phyloP scores from a whole-genome alignment of 2,888 invertebrate species.

The Hydropsyche betteni region DNA sequence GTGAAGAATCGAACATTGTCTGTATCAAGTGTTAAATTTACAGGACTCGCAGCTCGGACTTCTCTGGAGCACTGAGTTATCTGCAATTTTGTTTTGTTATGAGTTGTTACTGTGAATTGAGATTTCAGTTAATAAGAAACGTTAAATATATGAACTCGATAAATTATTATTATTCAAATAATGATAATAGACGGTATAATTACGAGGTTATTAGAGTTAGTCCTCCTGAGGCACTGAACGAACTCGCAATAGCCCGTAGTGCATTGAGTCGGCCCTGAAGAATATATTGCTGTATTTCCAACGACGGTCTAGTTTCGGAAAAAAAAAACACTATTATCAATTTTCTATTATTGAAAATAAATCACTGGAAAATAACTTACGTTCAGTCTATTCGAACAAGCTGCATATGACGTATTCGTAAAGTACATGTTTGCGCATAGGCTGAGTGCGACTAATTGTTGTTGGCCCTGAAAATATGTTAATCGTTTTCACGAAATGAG shows the following conservation, averaged over 20 bases:
- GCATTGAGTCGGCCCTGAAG: conserved; percentile 60
- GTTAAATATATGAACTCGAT: too few species aligned
- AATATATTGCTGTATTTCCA: conserved; percentile 39
- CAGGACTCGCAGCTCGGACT: conserved; percentile 63
- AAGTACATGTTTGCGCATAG: conserved; percentile 67
- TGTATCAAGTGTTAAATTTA: conserved; percentile 62
- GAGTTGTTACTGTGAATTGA: not conserved
- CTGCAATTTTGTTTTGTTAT: conserved; percentile 54
- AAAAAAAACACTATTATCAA: not conserved
- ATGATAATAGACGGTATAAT: conserved; percentile 46
- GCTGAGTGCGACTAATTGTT: conserved; percentile 65
- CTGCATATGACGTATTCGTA: conserved; percentile 63
- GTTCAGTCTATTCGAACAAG: conserved; percentile 64
- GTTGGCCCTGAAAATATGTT: conserved; percentile 61
- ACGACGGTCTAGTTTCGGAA: conserved; percentile 40
- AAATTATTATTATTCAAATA: too few species aligned
- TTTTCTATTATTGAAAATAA: not conserved
- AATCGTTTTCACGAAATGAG: not conserved
- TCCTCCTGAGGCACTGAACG: conserved; percentile 67
- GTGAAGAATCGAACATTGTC: conserved; percentile 68
- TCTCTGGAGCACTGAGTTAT: conserved; percentile 66
- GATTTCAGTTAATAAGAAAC: too few species aligned
- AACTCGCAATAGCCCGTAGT: conserved; percentile 71
- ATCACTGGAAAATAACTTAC: conserved; percentile 56
- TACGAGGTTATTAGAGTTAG: conserved; percentile 68